Base-by-base conservation (phyloP, 2,888 invertebrate genomes). In the Luperina testacea region DNA sequence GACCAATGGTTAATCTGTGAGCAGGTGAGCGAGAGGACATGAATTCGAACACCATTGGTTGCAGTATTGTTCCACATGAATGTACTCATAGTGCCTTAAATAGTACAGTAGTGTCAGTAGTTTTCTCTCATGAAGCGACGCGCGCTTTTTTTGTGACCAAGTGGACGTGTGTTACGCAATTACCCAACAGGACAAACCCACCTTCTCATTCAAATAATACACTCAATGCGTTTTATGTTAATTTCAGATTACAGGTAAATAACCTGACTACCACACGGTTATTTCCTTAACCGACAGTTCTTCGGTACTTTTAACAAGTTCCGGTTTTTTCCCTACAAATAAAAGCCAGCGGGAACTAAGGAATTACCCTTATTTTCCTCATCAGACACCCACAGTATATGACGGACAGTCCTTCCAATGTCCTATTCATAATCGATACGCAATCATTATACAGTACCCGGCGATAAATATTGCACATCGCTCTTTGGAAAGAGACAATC, bases 361-460 rank as follows among this genome's bases (percentile, higher is more conserved):
- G 20, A 75, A 61, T 61, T 17, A 24, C 32, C 82, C 13, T 57
- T 2, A 17, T 71, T 78, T 53, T 78, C 68, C 67, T 68, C 17
- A 15, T 61, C 13, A 48, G 11, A 59, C 0, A 38, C 24, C 9
- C 20, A n/a, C 17, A n/a, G 20, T 15, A 15, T 24, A 75, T 61
- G 51, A 64, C 42, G 8, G 63, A 1, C 1, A 63, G 20, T 48
- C 17, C 68, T 5, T 17, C 53, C 53, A 24, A 57, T 9, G 24
- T 57, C 24, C 24, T 57, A 57, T 53, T 24, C 8, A 53, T 24
- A 32, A 9, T 70, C 5, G 6, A 70, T 53, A 17, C 9, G 6
- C 5, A 32, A 51, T 51, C 27, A 51, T 8, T 48, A 69, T n/a
- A n/a, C n/a, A n/a, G n/a, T n/a, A n/a, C n/a, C n/a, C n/a, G n/a